These are phyloP conservation scores for Tamias sibiricus DNA, from an alignment of 2,113 vertebrate species.

Conservation along the genomic window DNA sequence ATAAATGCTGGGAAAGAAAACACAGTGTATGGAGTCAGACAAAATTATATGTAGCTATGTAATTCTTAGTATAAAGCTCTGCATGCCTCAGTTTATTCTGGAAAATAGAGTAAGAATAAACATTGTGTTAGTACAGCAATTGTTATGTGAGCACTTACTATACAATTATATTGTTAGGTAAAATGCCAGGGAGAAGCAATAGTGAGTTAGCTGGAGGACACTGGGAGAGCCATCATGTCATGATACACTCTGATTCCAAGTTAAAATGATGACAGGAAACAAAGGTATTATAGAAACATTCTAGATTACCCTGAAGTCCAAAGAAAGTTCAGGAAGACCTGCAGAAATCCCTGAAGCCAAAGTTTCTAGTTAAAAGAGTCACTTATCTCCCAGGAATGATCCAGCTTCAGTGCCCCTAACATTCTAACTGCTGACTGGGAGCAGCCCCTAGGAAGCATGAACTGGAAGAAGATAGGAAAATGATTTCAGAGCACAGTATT, in stretches of 20 bases:
- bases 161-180: background rate
- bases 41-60: background rate
- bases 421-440: background rate
- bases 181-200: background rate
- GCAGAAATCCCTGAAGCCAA: background rate
- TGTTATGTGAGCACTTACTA: background rate
- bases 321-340: background rate
- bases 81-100: background rate
- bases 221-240: background rate
- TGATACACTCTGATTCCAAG: background rate
- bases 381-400: background rate
- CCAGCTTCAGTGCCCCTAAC: background rate
- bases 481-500: background rate
- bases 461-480: background rate
- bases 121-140: background rate
- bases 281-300: background rate
- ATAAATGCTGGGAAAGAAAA: background rate
- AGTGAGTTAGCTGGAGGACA: background rate
- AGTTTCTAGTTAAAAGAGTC: background rate
- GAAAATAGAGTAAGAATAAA: slow-evolving; percentile 16
- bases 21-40: background rate
- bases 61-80: background rate
- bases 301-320: background rate
- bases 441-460: background rate
- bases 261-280: background rate